Conservation (phyloP, 2,888 invertebrate genomes). For the Tachystola acroxantha region DNA sequence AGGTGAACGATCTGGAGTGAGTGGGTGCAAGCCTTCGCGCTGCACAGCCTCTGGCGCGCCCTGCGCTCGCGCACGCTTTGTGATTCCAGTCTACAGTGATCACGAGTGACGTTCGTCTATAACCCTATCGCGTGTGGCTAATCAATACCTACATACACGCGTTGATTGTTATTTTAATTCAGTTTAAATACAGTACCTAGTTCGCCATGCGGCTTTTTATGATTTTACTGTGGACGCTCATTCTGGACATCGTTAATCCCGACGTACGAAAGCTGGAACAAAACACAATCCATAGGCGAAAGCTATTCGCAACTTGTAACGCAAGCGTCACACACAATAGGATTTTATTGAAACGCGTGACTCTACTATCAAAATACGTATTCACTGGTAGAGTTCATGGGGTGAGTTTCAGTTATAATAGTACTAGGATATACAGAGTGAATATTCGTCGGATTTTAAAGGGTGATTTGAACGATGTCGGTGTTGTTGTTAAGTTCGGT, state of each 20-base stretch:
- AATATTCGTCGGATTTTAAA: conserved; percentile 61
- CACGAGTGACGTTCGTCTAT: conserved; percentile 7
- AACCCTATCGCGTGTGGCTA: conserved; percentile 11
- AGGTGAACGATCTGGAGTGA: conserved; percentile 69
- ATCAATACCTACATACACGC: conserved; percentile 9
- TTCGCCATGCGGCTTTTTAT: conserved; percentile 34
- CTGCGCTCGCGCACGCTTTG: conserved; percentile 53
- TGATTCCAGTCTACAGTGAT: conserved; percentile 7
- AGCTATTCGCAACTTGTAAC: conserved; percentile 32
- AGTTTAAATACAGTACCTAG: conserved; percentile 8
- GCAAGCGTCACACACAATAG: conserved; percentile 40
- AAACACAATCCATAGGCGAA: conserved; percentile 5
- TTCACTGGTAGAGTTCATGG: conserved; percentile 61
- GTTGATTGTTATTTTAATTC: conserved; percentile 17
- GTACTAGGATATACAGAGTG: conserved; percentile 51
- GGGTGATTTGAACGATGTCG: conserved; percentile 60
- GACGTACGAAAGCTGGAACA: conserved; percentile 23
- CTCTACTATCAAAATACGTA: conserved; percentile 54
- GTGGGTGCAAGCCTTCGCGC: conserved; percentile 53
- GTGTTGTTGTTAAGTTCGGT: conserved; percentile 46
- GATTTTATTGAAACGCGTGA: conserved; percentile 50
- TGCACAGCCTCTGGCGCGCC: conserved; percentile 58
- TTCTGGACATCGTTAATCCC: conserved; percentile 27
- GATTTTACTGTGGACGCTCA: conserved; percentile 35
- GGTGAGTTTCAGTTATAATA: conserved; percentile 36